These are phyloP conservation scores for Mnemiopsis leidyi DNA, from an alignment of 37 sponge, comb jelly and placozoan genomes.

Conservation along the genomic window DNA sequence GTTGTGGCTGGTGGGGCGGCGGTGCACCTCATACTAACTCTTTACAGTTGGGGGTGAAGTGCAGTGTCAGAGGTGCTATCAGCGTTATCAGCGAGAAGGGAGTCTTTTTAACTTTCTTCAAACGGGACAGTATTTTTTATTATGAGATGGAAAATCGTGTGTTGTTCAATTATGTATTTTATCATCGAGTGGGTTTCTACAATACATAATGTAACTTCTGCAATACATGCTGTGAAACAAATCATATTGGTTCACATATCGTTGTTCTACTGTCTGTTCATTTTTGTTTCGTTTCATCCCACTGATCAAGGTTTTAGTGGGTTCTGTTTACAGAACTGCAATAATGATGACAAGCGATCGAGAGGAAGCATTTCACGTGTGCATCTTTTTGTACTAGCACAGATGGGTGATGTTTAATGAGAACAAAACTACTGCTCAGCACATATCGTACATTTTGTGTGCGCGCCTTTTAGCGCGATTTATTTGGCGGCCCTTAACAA, in stretches of 20 bases:
- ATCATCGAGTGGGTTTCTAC: too few species aligned
- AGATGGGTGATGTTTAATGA: not conserved
- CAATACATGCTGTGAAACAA: too few species aligned
- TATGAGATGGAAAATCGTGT: too few species aligned
- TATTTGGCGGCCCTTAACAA: constrained; percentile 7
- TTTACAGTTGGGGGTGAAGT: not conserved
- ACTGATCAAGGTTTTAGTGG: too few species aligned
- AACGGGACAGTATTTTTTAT: too few species aligned
- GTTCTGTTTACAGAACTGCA: too few species aligned
- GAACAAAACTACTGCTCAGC: not conserved
- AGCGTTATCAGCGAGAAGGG: not conserved
- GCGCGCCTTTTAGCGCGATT: not conserved
- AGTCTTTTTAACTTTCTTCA: not conserved
- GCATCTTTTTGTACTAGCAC: constrained; percentile 30
- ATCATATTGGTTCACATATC: too few species aligned
- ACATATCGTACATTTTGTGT: constrained; percentile 3
- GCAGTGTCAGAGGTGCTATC: not conserved
- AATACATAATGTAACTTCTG: too few species aligned
- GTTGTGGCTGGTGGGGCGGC: not conserved
- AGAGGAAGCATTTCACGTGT: not conserved
- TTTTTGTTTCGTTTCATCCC: too few species aligned
- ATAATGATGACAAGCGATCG: too few species aligned
- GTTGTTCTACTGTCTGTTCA: too few species aligned
- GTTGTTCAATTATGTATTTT: too few species aligned
- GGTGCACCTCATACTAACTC: not conserved